These are phyloP conservation scores for Antheraea mylitta DNA, from an alignment of 1,140 invertebrate genomes.

Conservation along the genomic window DNA sequence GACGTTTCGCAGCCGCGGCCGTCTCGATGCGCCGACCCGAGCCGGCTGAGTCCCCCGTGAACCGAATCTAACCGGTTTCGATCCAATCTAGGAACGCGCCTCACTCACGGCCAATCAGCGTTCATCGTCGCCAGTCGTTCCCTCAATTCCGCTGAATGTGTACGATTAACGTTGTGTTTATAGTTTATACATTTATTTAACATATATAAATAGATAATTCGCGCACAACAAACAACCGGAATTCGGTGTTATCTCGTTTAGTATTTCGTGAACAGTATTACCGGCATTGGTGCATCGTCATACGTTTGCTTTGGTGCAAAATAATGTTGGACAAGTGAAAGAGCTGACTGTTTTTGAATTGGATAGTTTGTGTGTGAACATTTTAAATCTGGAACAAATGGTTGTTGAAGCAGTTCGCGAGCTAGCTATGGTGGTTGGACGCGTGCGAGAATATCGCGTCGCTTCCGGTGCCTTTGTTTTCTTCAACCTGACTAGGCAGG, in stretches of 20 bases:
- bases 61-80: conserved; percentile 67
- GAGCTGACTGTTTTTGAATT: not conserved
- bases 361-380: conserved; percentile 12
- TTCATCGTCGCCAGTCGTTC: conserved; percentile 54
- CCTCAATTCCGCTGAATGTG: conserved; percentile 37
- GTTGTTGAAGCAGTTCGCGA: conserved; percentile 54
- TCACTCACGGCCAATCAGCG: conserved; percentile 66
- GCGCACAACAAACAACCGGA: conserved; percentile 16
- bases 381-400: conserved; percentile 47
- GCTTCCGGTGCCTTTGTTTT: conserved; percentile 66
- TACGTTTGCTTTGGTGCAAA: conserved; percentile 16
- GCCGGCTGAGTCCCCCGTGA: conserved; percentile 59
- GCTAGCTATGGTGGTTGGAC: conserved; percentile 65
- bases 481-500: conserved; percentile 70
- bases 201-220: conserved; percentile 40
- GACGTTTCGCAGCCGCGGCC: conserved; percentile 34
- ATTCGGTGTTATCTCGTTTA: conserved; percentile 46
- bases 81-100: conserved; percentile 60
- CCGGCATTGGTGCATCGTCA: not conserved
- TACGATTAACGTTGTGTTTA: conserved; percentile 37
- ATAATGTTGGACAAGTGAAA: conserved; percentile 76
- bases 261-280: conserved; percentile 1
- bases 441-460: conserved; percentile 46
- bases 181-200: conserved; percentile 40
- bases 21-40: conserved; percentile 54